Evolutionary conservation across 2,888 invertebrate species (phyloP), one percentile per base, ranked within the genome.

Genomic region (Chorisops tibialis): DNA sequence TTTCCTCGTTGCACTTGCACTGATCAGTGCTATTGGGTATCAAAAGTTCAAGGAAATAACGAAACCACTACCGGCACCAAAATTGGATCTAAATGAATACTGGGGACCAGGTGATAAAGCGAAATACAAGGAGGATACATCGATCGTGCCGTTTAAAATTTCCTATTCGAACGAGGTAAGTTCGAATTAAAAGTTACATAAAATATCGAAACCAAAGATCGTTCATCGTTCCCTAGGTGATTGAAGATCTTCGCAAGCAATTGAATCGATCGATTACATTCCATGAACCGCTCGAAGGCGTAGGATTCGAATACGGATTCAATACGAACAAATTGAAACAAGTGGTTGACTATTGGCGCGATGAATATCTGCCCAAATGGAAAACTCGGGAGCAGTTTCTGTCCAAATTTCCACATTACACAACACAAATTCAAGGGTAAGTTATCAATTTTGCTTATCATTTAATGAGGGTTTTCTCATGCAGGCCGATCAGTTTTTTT

Each of bases 271-370:
- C 83, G 18, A 77, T 81, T 7, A 74, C 80, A 2, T 78, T 83
- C 4, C 74, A 78, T 0, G 79, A 80, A 9, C 87, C 91, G 0
- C 71, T 90, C 50, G 87, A 89, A 74, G 83, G 82, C 50, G 77
- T 81, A 0, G 84, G 83, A 4, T 94, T 92, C 76, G 82, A 86
- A 63, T 93, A 93, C 71, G 96, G 96, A 2, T 87, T 94, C 73
- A 89, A 91, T 71, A 79, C 87, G 0, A 81, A 85, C 39, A 85
- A 85, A 65, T 75, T 93, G 3, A 79, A 82, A 9, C 81, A 82
- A 67, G 80, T 94, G 6, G 74, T 90, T 1, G 82, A 87, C 45
- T 89, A 89, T 74, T 96, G 96, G 96, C 82, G 81, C 9, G 84
- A 85, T 38, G 82, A 82, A 35, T 94, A 90, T 74, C 82, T 91